phyloP scores from a whole-genome alignment of 2,113 vertebrate genomes.

The Boulengeromyrus knoepffleri region DNA sequence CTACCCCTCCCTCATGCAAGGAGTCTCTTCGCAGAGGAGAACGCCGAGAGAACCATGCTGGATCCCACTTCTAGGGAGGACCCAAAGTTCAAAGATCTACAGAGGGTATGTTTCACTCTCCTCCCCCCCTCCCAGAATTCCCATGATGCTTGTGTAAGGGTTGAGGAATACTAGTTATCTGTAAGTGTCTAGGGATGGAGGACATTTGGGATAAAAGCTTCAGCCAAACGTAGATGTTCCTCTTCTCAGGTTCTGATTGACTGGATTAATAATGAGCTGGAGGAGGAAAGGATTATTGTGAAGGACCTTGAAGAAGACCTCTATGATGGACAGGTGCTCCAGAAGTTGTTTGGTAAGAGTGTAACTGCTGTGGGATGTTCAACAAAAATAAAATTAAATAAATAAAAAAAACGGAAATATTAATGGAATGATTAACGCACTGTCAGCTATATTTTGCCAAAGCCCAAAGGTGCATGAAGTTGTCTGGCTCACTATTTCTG shows the following conservation, averaged over 20 bases:
- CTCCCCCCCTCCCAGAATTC: not conserved
- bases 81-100: slow-evolving; percentile 85
- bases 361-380: not conserved
- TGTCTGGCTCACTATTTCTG: not conserved
- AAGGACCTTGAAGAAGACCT: slow-evolving; percentile 93
- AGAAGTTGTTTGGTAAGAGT: slow-evolving; percentile 87
- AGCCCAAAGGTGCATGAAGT: not conserved
- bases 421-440: not conserved
- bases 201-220: not conserved
- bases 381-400: not conserved
- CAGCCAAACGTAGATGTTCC: not conserved
- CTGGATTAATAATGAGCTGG: slow-evolving; percentile 92
- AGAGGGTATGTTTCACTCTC: slow-evolving; percentile 70
- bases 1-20: not conserved
- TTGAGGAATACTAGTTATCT: not conserved
- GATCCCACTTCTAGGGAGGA: slow-evolving; percentile 84
- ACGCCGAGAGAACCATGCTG: slow-evolving; percentile 87
- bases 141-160: not conserved
- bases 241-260: slow-evolving; percentile 77
- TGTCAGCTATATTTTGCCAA: not conserved
- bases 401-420: too few species aligned
- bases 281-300: slow-evolving; percentile 92
- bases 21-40: slow-evolving; percentile 73
- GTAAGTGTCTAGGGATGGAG: not conserved
- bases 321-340: slow-evolving; percentile 93